These are phyloP conservation scores for Engraulis encrasicolus DNA, from an alignment of 2,113 vertebrate species.

Conservation along the genomic window DNA sequence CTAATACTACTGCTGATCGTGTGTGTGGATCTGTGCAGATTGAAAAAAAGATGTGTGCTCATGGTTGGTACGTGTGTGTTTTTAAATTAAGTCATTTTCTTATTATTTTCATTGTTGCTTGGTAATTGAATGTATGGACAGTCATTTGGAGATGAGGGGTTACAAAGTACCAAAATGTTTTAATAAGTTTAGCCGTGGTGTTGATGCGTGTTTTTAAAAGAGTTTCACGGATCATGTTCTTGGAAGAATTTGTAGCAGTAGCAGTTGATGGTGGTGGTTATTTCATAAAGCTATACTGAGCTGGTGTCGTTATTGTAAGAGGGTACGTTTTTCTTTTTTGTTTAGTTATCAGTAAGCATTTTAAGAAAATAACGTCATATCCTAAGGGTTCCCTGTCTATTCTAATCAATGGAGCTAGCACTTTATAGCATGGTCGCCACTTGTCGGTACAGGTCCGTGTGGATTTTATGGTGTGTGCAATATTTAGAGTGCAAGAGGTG, in stretches of 20 bases:
- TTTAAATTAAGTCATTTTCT: constrained; percentile 30
- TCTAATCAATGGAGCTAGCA: constrained; percentile 71
- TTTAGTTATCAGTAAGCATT: constrained; percentile 24
- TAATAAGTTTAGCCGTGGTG: constrained; percentile 20
- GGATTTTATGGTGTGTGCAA: constrained; percentile 71
- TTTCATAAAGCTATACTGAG: constrained; percentile 32
- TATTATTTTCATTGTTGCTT: constrained; percentile 6
- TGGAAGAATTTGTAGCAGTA: constrained; percentile 19
- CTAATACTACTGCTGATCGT: constrained; percentile 23
- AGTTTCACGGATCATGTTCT: constrained; percentile 32
- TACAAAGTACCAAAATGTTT: constrained; percentile 59
- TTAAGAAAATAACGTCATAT: constrained; percentile 17
- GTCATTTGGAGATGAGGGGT: constrained; percentile 19
- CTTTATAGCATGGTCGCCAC: constrained; percentile 80
- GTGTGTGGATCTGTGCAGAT: no score
- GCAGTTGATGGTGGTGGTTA: constrained; percentile 22
- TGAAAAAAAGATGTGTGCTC: constrained; percentile 59
- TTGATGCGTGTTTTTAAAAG: neutral
- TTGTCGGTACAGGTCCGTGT: constrained; percentile 67
- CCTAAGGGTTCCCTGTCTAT: constrained; percentile 15
- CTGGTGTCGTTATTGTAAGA: constrained; percentile 35
- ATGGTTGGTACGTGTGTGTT: constrained; percentile 36
- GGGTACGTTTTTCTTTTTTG: constrained; percentile 10
- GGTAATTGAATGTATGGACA: constrained; percentile 65
- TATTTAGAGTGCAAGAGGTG: constrained; percentile 58